These are phyloP conservation scores for Rynchops niger DNA, from an alignment of 2,113 vertebrate species.

Conservation along the genomic window DNA sequence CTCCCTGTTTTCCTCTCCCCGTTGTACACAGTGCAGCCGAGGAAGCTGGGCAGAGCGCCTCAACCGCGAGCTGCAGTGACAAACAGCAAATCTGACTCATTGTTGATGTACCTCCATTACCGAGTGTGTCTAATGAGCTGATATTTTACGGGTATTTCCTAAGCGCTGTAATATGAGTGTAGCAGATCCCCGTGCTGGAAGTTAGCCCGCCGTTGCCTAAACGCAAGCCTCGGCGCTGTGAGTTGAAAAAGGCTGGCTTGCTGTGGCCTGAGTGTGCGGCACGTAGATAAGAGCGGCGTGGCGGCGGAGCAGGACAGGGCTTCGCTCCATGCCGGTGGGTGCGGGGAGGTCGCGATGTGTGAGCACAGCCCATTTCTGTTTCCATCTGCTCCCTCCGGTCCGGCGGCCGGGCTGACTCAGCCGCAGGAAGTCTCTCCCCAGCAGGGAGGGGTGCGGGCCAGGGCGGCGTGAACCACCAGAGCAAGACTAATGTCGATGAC, in stretches of 20 bases:
- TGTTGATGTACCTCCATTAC: not conserved
- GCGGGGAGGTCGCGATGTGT: accelerated
- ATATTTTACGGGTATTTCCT: conserved; percentile 47
- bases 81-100: conserved; percentile 59
- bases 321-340: accelerated
- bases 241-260: not conserved
- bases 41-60: not conserved
- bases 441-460: not conserved
- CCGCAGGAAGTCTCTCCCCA: not conserved
- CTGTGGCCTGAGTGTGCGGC: accelerated
- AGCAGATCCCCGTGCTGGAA: not conserved
- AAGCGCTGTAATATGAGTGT: not conserved
- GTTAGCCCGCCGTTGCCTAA: not conserved
- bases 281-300: accelerated
- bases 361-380: not conserved
- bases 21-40: accelerated
- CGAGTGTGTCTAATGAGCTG: not conserved
- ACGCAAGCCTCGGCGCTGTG: not conserved
- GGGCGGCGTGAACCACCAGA: not conserved
- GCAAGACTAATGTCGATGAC: not conserved
- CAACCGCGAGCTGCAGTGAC: not conserved
- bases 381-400: not conserved
- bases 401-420: not conserved
- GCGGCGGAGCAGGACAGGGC: not conserved
- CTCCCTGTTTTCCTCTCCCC: not conserved